A percentile compares a stretch with the other conserved stretches of the same genome.
Conservation (phyloP, 1,140 invertebrate species). For the Tetramorium simillimum region DNA sequence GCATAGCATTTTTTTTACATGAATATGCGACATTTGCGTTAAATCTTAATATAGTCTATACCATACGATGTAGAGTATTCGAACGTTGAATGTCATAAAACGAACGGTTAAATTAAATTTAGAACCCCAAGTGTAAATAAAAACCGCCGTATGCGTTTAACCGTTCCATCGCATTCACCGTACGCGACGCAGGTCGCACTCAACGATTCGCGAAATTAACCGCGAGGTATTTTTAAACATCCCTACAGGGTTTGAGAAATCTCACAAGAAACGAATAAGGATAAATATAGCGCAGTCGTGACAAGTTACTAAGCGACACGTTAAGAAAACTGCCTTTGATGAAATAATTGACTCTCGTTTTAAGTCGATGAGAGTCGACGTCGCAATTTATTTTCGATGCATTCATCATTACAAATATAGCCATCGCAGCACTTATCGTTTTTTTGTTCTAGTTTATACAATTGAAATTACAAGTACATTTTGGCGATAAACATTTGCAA, state of each 20-base stretch:
- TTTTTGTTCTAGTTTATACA: background rate
- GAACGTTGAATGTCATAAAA: background rate
- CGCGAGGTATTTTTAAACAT: conserved; percentile 27
- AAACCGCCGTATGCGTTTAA: background rate
- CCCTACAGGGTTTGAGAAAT: background rate
- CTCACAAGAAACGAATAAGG: background rate
- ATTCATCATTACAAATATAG: background rate
- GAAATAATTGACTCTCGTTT: conserved; percentile 28
- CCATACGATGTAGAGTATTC: background rate
- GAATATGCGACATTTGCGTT: background rate
- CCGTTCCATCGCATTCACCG: background rate
- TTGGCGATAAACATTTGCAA: background rate
- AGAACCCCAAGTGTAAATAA: background rate
- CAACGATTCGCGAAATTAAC: conserved; percentile 26
- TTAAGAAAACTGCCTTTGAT: conserved; percentile 4
- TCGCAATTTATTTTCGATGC: background rate
- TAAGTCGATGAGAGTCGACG: background rate
- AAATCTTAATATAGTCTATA: background rate
- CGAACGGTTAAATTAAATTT: background rate
- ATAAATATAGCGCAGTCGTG: conserved; percentile 16
- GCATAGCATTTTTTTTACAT: background rate
- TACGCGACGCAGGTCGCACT: background rate
- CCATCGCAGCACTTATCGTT: background rate
- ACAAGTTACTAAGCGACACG: background rate
- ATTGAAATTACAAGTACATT: background rate